These are phyloP conservation scores for Meliscaeva auricollis DNA, from an alignment of 2,888 invertebrate species.

Conservation along the genomic window DNA sequence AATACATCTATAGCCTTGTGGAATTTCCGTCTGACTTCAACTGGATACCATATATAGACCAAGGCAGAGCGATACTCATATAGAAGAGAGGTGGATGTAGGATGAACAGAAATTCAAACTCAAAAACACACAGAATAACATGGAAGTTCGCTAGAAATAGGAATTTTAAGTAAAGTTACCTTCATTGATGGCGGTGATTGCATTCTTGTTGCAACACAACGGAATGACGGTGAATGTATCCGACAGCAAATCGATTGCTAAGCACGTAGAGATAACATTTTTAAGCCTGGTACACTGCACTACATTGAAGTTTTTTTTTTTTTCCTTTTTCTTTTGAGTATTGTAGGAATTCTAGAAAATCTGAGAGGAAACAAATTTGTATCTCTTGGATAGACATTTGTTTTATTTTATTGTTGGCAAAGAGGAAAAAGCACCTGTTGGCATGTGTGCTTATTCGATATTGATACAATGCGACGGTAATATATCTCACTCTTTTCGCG, in stretches of 20 bases:
- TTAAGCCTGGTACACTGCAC: conserved; percentile 23
- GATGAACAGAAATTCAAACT: conserved; percentile 4
- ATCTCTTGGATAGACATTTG: conserved; percentile 31
- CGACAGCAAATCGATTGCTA: conserved; percentile 60
- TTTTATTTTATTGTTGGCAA: not conserved
- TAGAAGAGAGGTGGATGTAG: not conserved
- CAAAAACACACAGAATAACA: conserved; percentile 25
- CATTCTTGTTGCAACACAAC: conserved; percentile 60
- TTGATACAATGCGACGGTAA: not conserved
- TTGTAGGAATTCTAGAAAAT: conserved; percentile 28
- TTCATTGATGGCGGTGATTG: conserved; percentile 56
- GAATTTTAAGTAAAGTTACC: conserved; percentile 54
- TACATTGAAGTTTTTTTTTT: conserved; percentile 5
- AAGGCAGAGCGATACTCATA: not conserved
- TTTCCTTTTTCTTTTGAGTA: not conserved
- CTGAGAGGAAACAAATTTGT: conserved; percentile 19
- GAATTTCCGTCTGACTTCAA: conserved; percentile 52
- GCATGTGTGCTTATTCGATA: not conserved
- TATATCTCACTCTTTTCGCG: not conserved
- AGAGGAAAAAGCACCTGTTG: conserved; percentile 25
- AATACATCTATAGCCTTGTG: conserved; percentile 41
- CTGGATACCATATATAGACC: not conserved
- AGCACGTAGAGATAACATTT: conserved; percentile 59
- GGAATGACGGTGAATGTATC: conserved; percentile 55
- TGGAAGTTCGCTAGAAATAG: conserved; percentile 21